Conservation (phyloP, 2,888 invertebrate species). For the Hirtodrosophila alboralis region DNA sequence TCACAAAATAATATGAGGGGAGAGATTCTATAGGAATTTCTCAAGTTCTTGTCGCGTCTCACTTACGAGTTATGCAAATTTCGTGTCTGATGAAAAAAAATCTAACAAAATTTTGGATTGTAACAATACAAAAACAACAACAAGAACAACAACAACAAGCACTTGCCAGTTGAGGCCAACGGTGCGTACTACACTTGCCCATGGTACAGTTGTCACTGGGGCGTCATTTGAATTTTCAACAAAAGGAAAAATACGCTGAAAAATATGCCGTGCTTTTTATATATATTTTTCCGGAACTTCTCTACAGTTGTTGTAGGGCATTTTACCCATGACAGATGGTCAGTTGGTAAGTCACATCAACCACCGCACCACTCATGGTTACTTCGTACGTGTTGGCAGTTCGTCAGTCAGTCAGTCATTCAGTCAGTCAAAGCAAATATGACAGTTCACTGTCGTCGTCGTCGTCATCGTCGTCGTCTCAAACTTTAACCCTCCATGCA, state of each 20-base stretch:
- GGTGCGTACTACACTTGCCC: slow-evolving; percentile 60
- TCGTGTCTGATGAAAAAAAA: slow-evolving; percentile 23
- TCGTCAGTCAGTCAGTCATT: slow-evolving; percentile 49
- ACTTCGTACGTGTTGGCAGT: slow-evolving; percentile 52
- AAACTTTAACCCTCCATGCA: slow-evolving; percentile 67
- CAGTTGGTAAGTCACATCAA: slow-evolving; percentile 79
- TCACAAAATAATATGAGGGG: slow-evolving; percentile 40
- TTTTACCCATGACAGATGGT: slow-evolving; percentile 80
- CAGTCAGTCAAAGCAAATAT: slow-evolving; percentile 67
- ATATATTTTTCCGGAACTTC: slow-evolving; percentile 9
- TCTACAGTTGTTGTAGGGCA: slow-evolving; percentile 30
- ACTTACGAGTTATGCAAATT: slow-evolving; percentile 72
- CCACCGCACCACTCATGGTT: slow-evolving; percentile 54
- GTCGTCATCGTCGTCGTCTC: slow-evolving; percentile 48
- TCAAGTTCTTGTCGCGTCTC: slow-evolving; percentile 53
- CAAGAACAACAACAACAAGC: slow-evolving; percentile 33
- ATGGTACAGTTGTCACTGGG: slow-evolving; percentile 69
- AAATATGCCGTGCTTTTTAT: slow-evolving; percentile 62
- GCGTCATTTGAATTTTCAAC: slow-evolving; percentile 64
- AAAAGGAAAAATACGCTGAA: slow-evolving; percentile 47
- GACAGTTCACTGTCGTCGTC: slow-evolving; percentile 72
- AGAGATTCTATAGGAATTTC: slow-evolving; percentile 63
- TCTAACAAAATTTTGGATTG: slow-evolving; percentile 26
- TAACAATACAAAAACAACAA: slow-evolving; percentile 20
- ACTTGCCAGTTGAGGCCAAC: slow-evolving; percentile 38